These are phyloP conservation scores for Cyprinodon diabolis DNA, from an alignment of 2,797 vertebrate species.

Conservation along the genomic window DNA sequence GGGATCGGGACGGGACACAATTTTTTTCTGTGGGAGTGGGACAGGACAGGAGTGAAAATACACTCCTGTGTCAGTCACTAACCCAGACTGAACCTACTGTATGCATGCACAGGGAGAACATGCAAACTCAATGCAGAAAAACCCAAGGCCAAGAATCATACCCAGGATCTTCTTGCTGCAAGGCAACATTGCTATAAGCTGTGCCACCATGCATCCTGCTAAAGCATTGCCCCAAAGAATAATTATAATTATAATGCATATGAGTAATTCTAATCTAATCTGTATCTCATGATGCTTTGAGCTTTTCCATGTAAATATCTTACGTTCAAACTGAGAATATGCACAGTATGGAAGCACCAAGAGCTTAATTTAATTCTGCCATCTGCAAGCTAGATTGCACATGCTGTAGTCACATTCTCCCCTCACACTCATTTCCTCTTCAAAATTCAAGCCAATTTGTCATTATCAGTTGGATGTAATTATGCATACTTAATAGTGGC, in stretches of 20 bases:
- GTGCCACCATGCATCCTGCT: too few relatives aligned
- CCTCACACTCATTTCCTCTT: conserved; percentile 43
- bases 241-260: background rate
- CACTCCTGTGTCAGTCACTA: too few relatives aligned
- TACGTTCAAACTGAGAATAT: conserved; percentile 34
- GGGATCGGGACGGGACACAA: too few relatives aligned
- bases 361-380: conserved; percentile 47
- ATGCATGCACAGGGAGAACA: too few relatives aligned
- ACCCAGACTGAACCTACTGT: too few relatives aligned
- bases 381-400: conserved; percentile 60
- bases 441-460: conserved; percentile 64
- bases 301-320: background rate
- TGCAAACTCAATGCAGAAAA: too few relatives aligned
- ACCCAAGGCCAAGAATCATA: too few relatives aligned
- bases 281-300: background rate
- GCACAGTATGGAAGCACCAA: conserved; percentile 37
- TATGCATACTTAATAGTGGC: conserved; percentile 50
- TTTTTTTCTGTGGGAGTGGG: too few relatives aligned
- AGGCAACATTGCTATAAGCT: too few relatives aligned
- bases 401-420: conserved; percentile 32
- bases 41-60: too few relatives aligned
- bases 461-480: conserved; percentile 60
- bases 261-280: background rate
- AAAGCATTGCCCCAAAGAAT: too few relatives aligned
- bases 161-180: too few relatives aligned